These are phyloP conservation scores for Hyposoter dolosus DNA, from an alignment of 2,888 invertebrate species.

Conservation along the genomic window DNA sequence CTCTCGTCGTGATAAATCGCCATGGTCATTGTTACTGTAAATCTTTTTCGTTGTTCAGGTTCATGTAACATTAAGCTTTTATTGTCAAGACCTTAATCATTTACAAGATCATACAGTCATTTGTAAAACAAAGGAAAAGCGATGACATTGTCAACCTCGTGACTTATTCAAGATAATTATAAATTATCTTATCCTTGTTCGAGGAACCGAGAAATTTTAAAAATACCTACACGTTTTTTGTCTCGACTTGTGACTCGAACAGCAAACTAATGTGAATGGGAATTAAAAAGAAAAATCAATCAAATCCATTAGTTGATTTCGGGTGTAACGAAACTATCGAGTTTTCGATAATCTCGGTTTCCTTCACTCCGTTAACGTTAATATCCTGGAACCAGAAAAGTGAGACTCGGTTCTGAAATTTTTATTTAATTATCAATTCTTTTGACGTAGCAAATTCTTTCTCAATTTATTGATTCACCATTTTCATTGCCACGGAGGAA, in stretches of 20 bases:
- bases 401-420: neutral
- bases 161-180: slow-evolving; percentile 43
- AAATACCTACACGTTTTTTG: neutral
- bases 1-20: slow-evolving; percentile 39
- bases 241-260: neutral
- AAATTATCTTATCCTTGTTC: slow-evolving; percentile 21
- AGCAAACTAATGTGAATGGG: neutral
- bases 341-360: neutral
- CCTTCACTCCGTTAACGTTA: neutral
- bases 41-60: slow-evolving; percentile 30
- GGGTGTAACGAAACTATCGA: neutral
- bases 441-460: neutral
- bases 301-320: neutral
- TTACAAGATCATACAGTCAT: neutral
- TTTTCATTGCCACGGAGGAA: neutral
- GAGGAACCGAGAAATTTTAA: neutral
- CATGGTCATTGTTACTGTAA: slow-evolving; percentile 20
- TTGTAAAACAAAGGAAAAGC: neutral
- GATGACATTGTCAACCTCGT: neutral
- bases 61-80: slow-evolving; percentile 7
- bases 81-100: neutral
- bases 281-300: neutral
- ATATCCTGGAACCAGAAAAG: neutral
- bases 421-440: neutral
- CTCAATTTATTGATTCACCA: neutral